Base-by-base conservation (phyloP, 2,888 invertebrate genomes). In the Drosophila rellima region DNA sequence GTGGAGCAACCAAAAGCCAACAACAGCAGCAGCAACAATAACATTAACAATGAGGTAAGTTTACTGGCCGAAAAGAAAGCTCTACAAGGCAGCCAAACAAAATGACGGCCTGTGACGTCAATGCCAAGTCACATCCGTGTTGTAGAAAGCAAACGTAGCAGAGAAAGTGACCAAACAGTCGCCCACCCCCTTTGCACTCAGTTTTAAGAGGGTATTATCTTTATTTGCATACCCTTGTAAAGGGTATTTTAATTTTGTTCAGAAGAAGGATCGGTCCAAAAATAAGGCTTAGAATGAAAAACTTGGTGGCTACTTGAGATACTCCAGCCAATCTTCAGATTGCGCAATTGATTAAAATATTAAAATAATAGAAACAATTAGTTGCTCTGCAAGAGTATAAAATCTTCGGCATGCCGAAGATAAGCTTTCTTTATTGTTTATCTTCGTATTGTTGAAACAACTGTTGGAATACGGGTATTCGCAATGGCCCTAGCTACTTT, bases 31-130 rank as follows among this genome's bases (percentile, higher is more conserved):
- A 75, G 45, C 55, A 76, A 54, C 63, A 76, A 54, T 61, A 75
- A 47, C 56, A 75, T 55, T 42, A 62, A 79, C 66, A 84, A 78
- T 71, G 90, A 90, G 89, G 90, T 90, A 84, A 88, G 84, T 74
- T 69, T 65, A 70, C 68, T 64, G 64, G 55, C 64, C 64, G 48
- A 77, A 77, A 79, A 74, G 69, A 73, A 84, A 76, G 81, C 76
- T 50, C 26, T 56, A 48, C 47, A 45, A 37, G 57, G 37, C 48
- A 52, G 10, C 29, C 51, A 23, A 55, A 55, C 62, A 63, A 57
- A 56, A 31, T 15, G 45, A 56, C 44, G 51, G 26, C 7, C 26
- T 26, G 26, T 84, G 88, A 84, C 84, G 84, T 84, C 88, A 84
- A 84, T 84, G 79, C 73, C 52, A 57, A 70, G 62, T 52, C 50